Percentiles rank a stretch among this genome's conserved stretches.
Evolutionary conservation across 2,888 invertebrate species (phyloP).

Genomic region (Sinelater perroti): DNA sequence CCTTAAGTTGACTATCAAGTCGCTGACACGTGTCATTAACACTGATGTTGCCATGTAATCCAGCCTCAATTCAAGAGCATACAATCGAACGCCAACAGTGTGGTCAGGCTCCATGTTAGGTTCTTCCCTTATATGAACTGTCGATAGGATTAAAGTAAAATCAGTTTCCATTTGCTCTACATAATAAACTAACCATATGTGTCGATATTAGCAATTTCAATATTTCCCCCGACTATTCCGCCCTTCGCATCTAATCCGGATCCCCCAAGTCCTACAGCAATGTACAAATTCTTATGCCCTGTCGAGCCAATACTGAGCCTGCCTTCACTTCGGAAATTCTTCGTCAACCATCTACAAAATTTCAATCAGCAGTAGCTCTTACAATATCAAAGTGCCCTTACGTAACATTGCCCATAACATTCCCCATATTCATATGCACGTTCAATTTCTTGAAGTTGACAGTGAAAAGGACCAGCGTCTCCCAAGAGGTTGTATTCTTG

Average conservation of each 20-base stretch:
- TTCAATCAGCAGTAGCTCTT: too few relatives aligned
- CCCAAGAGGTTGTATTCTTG: conserved; percentile 84
- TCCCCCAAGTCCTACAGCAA: conserved; percentile 86
- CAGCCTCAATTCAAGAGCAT: conserved; percentile 87
- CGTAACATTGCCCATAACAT: conserved; percentile 98
- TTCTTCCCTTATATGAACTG: conserved; percentile 91
- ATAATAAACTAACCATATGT: conserved; percentile 73
- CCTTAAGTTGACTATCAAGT: conserved; percentile 78
- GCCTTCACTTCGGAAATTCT: conserved; percentile 91
- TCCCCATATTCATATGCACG: conserved; percentile 99
- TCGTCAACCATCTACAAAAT: conserved; percentile 81
- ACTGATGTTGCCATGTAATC: conserved; percentile 99
- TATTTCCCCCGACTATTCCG: conserved; percentile 96
- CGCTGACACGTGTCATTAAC: conserved; percentile 88
- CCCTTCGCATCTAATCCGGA: conserved; percentile 95
- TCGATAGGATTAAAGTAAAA: conserved; percentile 43
- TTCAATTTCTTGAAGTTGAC: conserved; percentile 96
- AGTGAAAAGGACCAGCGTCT: conserved; percentile 94
- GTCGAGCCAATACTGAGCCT: conserved; percentile 92
- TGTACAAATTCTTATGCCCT: conserved; percentile 92
- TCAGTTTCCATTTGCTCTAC: neutral
- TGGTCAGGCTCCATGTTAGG: conserved; percentile 90
- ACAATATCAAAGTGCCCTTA: conserved; percentile 58
- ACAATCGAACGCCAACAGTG: conserved; percentile 80
- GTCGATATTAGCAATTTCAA: conserved; percentile 88